These are phyloP conservation scores for Zoanthus solanderi DNA, from an alignment of 92 coral and sea anemone genomes.

Conservation along the genomic window DNA sequence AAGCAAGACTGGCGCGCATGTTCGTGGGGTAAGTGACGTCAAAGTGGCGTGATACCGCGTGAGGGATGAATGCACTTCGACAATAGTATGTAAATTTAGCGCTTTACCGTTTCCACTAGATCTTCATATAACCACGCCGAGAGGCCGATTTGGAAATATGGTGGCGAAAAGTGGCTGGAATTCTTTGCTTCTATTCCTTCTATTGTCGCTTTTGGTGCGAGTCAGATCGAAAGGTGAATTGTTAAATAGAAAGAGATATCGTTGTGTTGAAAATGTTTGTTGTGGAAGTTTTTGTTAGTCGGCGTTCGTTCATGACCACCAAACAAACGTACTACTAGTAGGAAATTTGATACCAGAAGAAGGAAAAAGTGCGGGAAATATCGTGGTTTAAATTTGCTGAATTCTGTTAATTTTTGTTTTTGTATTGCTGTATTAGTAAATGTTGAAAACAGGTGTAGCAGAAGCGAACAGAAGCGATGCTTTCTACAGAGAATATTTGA, in stretches of 20 bases:
- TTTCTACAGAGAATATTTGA: constrained; percentile 26
- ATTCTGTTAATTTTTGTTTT: background rate
- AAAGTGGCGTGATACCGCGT: constrained; percentile 44
- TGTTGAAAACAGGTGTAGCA: background rate
- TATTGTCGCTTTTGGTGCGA: background rate
- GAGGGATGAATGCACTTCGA: background rate
- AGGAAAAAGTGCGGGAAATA: background rate
- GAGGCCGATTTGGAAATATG: background rate
- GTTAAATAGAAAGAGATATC: background rate
- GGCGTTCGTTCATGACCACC: constrained; percentile 13
- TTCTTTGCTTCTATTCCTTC: background rate
- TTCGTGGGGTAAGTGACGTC: constrained; percentile 47
- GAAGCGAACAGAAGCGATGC: constrained; percentile 10
- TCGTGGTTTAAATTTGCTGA: background rate
- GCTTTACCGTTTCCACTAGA: constrained; percentile 16
- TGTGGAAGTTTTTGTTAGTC: background rate
- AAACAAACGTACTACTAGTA: constrained; percentile 2
- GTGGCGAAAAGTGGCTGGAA: constrained; percentile 25
- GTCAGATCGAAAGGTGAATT: constrained; percentile 26
- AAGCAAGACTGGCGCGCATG: background rate
- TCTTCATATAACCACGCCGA: constrained; percentile 42
- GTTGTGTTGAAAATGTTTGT: background rate
- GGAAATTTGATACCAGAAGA: background rate
- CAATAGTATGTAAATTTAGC: constrained; percentile 38
- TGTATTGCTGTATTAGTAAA: background rate